phyloP scores from a whole-genome alignment of 2,113 vertebrate genomes.

The Sceloporus undulatus region DNA sequence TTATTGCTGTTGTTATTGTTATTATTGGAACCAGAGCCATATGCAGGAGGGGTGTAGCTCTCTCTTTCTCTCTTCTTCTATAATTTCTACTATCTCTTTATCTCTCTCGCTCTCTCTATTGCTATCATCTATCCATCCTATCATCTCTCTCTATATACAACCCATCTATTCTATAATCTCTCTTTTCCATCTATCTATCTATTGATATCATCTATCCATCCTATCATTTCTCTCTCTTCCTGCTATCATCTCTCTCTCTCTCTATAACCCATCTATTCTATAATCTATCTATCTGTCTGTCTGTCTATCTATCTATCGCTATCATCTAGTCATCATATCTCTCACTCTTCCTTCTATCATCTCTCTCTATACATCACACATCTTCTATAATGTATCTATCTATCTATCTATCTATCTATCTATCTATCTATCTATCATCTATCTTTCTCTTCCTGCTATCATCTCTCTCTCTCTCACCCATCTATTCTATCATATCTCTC shows the following conservation, averaged over 20 bases:
- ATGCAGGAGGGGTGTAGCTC: background rate
- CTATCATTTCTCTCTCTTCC: background rate
- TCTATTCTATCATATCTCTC: too few species aligned
- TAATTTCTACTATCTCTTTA: background rate
- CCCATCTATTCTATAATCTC: too few species aligned
- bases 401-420: too few species aligned
- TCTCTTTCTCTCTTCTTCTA: background rate
- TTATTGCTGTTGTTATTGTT: too few species aligned
- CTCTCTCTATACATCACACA: rapidly evolving
- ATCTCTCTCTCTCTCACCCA: too few species aligned
- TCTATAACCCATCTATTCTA: background rate
- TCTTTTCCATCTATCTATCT: too few species aligned
- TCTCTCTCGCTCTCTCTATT: background rate
- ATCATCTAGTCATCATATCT: background rate
- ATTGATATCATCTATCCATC: background rate
- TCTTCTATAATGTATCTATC: background rate
- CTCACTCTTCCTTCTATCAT: too few species aligned
- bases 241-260: background rate
- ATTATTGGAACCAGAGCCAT: too few species aligned
- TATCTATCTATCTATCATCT: too few species aligned
- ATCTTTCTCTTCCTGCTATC: background rate
- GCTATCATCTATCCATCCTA: too few species aligned
- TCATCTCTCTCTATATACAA: too few species aligned
- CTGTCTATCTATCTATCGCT: background rate
- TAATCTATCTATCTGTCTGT: background rate